Base-by-base conservation (phyloP, 2,888 invertebrate species). In the Coecobrya sp. region DNA sequence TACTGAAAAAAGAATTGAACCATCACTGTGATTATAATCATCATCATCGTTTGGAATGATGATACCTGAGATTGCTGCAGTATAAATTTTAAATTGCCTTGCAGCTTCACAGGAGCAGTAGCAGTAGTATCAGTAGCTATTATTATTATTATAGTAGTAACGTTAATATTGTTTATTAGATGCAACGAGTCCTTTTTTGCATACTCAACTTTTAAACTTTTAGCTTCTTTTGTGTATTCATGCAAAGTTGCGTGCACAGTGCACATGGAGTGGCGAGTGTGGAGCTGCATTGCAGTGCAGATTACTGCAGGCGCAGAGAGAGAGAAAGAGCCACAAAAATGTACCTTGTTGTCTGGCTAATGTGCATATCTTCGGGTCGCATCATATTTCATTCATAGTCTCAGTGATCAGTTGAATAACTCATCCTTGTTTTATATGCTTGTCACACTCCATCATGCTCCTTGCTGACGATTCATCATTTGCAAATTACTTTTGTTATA, bases 401-500 rank as follows among this genome's bases (percentile, higher is more conserved):
- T 49, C 76, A 49, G 7, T 52, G 25, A 7, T 59, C 81, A 59
- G 59, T 59, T 62, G 62, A 82, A 82, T 82, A 82, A 82, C 82
- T 82, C 82, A 82, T 82, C 82, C 62, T 36, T 82, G 52, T 52
- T 82, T 82, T 82, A 62, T 62, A 82, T 82, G 82, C 82, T 62
- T 82, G 82, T 82, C 82, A 82, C 82, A 82, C 82, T 82, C 82
- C 13, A 82, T 82, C 62, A 82, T 79, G 52, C 52, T 79, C n/a
- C 82, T 62, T 52, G 22, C 42, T 81, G 36, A 62, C 82, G 59
- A 59, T 82, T 55, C 59, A 82, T 82, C 82, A 82, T 59, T 82
- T 62, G 82, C 82, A 59, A 82, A 82, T 79, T 82, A 42, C 36
- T 36, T 19, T 19, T 76, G 22, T 25, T 27, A 16, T 65, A 27